A percentile compares a stretch with the other conserved stretches of the same genome.
phyloP scores from a whole-genome alignment of 2,888 invertebrate species.

The Prosapia bicincta region DNA sequence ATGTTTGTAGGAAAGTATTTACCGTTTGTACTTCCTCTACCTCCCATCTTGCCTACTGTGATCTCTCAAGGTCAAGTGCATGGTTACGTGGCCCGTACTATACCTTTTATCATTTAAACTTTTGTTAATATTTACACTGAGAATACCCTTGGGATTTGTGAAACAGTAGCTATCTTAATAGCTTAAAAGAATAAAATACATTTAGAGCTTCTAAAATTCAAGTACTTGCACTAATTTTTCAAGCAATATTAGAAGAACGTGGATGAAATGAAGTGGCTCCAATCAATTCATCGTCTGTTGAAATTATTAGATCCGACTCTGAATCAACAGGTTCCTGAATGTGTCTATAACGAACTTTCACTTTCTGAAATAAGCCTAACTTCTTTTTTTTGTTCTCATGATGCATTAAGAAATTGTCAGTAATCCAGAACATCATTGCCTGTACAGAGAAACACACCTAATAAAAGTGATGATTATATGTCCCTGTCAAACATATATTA shows the following conservation, averaged over 20 bases:
- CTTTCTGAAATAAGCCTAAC: slow-evolving; percentile 43
- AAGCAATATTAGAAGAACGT: neutral
- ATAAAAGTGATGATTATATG: too few relatives aligned
- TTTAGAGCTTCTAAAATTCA: neutral
- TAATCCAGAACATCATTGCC: slow-evolving; percentile 84
- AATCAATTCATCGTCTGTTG: slow-evolving; percentile 61
- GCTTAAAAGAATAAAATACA: too few relatives aligned
- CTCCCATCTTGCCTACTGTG: too few relatives aligned
- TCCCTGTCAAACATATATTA: too few relatives aligned
- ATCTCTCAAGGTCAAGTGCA: too few relatives aligned
- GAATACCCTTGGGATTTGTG: too few relatives aligned
- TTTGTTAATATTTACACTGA: too few relatives aligned
- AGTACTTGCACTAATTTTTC: neutral
- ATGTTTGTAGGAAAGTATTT: too few relatives aligned
- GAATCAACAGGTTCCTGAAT: slow-evolving; percentile 54
- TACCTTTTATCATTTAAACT: too few relatives aligned
- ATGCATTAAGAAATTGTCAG: slow-evolving; percentile 79
- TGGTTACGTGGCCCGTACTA: too few relatives aligned
- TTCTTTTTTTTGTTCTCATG: slow-evolving; percentile 40
- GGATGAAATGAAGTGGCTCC: slow-evolving; percentile 42
- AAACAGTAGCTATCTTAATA: too few relatives aligned
- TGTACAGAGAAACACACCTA: slow-evolving; percentile 44
- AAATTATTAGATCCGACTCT: slow-evolving; percentile 59
- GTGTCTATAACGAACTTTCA: slow-evolving; percentile 56
- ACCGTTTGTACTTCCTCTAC: too few relatives aligned